Conservation (phyloP, 2,113 vertebrate species). For the Pagrus major region DNA sequence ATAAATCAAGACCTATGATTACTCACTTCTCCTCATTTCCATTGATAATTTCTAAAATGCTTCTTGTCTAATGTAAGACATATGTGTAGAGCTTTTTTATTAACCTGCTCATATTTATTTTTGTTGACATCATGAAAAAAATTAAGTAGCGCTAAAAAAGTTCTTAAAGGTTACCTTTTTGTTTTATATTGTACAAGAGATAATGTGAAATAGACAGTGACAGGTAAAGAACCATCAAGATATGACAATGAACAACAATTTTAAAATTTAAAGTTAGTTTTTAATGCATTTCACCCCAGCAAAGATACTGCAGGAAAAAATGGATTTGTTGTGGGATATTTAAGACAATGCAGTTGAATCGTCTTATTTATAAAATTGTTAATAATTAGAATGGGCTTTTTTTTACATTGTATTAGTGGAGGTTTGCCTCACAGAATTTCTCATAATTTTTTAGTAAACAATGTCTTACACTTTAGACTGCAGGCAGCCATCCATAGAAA, state of each 20-base stretch:
- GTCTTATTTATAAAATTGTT: slow-evolving; percentile 2
- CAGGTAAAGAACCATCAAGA: background rate
- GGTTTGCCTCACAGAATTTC: slow-evolving; percentile 20
- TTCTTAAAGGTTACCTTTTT: background rate
- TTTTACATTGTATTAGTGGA: background rate
- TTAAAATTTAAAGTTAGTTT: background rate
- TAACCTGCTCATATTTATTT: background rate
- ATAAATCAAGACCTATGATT: background rate
- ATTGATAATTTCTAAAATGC: background rate
- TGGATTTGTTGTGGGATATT: background rate
- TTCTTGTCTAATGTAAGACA: background rate
- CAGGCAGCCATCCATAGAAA: slow-evolving; percentile 54
- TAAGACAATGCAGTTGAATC: background rate
- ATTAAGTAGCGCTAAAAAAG: background rate
- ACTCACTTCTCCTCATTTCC: background rate
- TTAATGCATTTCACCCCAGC: background rate
- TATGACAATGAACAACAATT: too few species aligned
- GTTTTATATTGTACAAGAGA: background rate
- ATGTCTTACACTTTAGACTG: slow-evolving; percentile 19
- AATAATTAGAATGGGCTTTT: background rate
- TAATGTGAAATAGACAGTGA: background rate
- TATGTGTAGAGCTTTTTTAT: background rate
- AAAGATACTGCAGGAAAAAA: background rate
- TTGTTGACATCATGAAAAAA: background rate
- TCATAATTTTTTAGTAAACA: slow-evolving; percentile 25